Percentiles rank a stretch among this genome's conserved stretches.
Conservation (phyloP, 2,113 vertebrate species). For the Daphoenositta chrysoptera region DNA sequence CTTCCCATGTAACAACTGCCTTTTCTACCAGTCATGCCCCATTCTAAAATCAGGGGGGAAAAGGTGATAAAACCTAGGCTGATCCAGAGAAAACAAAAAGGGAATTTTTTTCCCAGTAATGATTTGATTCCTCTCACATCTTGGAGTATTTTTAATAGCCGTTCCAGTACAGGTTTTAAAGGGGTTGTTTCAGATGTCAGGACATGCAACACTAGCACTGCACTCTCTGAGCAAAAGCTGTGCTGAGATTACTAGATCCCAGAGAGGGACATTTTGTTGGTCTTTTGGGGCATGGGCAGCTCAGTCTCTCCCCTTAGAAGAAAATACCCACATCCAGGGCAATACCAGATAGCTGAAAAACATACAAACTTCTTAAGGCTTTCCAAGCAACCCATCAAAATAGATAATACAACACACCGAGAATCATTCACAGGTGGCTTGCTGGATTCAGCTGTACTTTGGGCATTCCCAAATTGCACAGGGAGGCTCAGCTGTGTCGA, state of each 20-base stretch:
- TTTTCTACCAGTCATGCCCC: not conserved
- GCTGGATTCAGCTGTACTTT: not conserved
- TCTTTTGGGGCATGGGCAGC: not conserved
- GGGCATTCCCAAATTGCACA: not conserved
- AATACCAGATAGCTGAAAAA: not conserved
- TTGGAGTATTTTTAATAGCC: not conserved
- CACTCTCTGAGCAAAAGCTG: not conserved
- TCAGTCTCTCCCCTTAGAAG: not conserved
- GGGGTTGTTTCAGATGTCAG: not conserved
- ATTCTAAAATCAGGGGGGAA: not conserved
- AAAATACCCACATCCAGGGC: not conserved
- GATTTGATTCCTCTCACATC: not conserved
- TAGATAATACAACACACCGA: not conserved
- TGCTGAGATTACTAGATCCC: not conserved
- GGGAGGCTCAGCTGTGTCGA: rapidly evolving
- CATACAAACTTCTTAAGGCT: not conserved
- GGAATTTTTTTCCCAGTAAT: too few species aligned
- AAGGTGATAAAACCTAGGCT: not conserved
- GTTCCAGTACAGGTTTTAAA: not conserved
- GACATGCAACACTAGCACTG: too few species aligned
- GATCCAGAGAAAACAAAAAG: not conserved
- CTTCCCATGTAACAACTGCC: not conserved
- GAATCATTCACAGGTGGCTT: not conserved
- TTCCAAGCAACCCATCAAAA: not conserved
- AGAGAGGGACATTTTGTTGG: not conserved